These are phyloP conservation scores for Apamea crenata DNA, from an alignment of 2,888 invertebrate species.

Conservation along the genomic window DNA sequence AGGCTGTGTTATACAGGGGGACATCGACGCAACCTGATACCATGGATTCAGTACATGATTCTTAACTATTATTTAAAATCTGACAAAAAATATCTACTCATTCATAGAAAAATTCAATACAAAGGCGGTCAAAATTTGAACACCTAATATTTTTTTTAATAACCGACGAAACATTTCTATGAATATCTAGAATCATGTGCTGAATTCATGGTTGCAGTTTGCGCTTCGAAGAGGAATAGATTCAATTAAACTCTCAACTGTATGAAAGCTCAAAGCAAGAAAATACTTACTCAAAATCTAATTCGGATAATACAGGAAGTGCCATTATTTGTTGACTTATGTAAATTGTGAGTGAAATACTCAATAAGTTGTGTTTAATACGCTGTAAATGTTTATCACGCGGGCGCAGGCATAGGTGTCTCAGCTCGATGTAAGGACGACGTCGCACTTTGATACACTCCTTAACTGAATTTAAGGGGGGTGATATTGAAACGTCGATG, in stretches of 20 bases:
- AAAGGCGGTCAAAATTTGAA: no score
- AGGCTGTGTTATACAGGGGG: no score
- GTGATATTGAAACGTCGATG: slow-evolving; percentile 4
- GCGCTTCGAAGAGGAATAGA: background rate
- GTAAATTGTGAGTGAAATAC: slow-evolving; percentile 82
- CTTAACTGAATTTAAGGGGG: slow-evolving; percentile 20
- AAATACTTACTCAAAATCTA: slow-evolving; percentile 70
- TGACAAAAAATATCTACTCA: no score
- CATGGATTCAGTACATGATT: no score
- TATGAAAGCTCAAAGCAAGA: background rate
- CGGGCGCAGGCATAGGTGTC: slow-evolving; percentile 77
- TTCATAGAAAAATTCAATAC: no score
- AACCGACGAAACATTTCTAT: background rate
- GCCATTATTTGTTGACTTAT: slow-evolving; percentile 80
- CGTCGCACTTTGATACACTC: slow-evolving; percentile 42
- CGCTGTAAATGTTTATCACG: slow-evolving; percentile 84
- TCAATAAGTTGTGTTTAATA: slow-evolving; percentile 83
- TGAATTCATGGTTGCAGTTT: no score
- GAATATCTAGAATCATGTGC: no score
- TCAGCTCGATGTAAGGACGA: slow-evolving; percentile 55
- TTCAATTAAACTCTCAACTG: background rate
- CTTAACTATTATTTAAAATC: no score
- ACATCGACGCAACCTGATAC: no score
- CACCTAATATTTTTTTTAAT: background rate
- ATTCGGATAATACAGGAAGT: slow-evolving; percentile 73